A percentile compares a stretch with the other conserved stretches of the same genome.
Evolutionary conservation across 2,797 vertebrate genomes (phyloP).

Genomic region (Tapirus indicus): DNA sequence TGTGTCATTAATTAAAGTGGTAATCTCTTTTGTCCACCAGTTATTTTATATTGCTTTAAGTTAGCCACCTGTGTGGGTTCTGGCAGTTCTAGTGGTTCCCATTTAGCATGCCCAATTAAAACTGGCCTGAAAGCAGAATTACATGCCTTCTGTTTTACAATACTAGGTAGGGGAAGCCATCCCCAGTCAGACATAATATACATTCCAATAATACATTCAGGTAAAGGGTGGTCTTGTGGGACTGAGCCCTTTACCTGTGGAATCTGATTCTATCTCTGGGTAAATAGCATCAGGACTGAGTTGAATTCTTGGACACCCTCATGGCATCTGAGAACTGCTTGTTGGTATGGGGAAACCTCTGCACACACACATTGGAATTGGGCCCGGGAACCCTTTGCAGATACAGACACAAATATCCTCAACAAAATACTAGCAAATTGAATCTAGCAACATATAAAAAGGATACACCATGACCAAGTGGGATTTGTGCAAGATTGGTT

Average conservation of each 20-base stretch:
- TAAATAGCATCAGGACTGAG: too few species aligned
- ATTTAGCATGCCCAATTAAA: not conserved
- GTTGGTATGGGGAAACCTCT: too few species aligned
- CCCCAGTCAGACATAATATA: too few species aligned
- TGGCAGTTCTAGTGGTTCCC: not conserved
- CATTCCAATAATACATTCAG: not conserved
- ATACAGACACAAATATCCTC: not conserved
- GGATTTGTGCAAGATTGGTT: not conserved
- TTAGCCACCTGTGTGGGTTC: not conserved
- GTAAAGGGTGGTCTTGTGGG: not conserved
- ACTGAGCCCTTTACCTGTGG: too few species aligned
- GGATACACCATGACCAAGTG: not conserved
- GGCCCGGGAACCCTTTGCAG: too few species aligned
- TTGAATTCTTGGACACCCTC: too few species aligned
- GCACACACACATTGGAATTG: too few species aligned
- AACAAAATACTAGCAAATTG: not conserved
- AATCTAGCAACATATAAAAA: not conserved
- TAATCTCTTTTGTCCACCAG: not conserved
- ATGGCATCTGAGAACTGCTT: too few species aligned
- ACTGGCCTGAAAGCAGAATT: too few species aligned
- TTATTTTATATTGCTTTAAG: not conserved
- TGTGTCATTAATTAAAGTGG: too few species aligned
- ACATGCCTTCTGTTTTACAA: not conserved
- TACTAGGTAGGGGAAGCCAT: too few species aligned
- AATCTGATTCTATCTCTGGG: too few species aligned